Evolutionary conservation across 37 sponge, comb jelly and placozoan genomes (phyloP), one percentile per base, ranked within the genome.

Genomic region (Beroe forskalii): DNA sequence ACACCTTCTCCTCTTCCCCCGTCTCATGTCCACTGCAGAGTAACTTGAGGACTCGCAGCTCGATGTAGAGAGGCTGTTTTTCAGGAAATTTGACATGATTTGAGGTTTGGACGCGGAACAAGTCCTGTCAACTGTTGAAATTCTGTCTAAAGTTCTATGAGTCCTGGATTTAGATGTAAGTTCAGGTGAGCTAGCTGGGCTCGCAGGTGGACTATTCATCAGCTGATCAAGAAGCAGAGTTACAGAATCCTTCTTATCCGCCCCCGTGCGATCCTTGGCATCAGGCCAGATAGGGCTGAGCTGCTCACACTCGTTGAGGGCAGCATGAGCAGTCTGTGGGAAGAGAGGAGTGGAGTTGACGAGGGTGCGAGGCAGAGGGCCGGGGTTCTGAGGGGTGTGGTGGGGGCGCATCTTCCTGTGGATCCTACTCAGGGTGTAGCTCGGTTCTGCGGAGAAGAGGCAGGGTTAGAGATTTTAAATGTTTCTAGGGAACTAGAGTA

Each of bases 291-390:
- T 33, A 2, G 72, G 72, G 32, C 72, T 69, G 25, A 63, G 27
- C 28, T 27, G 24, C 3, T 27, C 66, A 27, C 27, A 35, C 19
- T 69, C 8, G 1, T 32, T 37, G 19, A 69, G 35, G 4, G 35
- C 39, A 4, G 1, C 38, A 19, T 32, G 32, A 36, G 17, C 32
- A 0, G 12, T 4, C 72, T 69, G 72, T 2, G 72, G 32, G 72
- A 69, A 69, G 32, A 69, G 72, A 1, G 72, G 72, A 1, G 72
- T 69, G 27, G 72, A 69, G 66, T 63, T 63, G n/a, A n/a, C n/a
- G n/a, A n/a, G n/a, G n/a, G n/a, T 17, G 9, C 60, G 17, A 55
- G 60, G 14, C 60, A 17, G 60, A 19, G 14, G 17, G 60, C 60
- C 9, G 60, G 60, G 17, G 17, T 55, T 9, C 60, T 9, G 17